phyloP scores from a whole-genome alignment of 2,888 invertebrate species.

The Seira ritae region DNA sequence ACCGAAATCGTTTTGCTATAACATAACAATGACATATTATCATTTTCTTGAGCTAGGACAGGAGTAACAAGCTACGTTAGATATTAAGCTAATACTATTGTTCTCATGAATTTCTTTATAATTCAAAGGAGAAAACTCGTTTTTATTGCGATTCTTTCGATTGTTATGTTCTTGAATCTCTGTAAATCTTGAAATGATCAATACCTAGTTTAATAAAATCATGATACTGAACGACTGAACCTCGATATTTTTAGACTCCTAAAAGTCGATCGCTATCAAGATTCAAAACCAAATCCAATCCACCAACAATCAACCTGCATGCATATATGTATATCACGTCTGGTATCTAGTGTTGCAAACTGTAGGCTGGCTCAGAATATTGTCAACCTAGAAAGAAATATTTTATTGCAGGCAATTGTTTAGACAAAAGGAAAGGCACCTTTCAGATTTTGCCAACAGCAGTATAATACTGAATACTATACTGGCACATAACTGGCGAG shows the following conservation, averaged over 20 bases:
- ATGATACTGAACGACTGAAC: neutral
- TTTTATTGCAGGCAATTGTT: neutral
- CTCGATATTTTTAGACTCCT: neutral
- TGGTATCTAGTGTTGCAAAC: too few relatives aligned
- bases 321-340: too few relatives aligned
- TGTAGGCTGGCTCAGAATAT: too few relatives aligned
- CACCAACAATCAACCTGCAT: neutral
- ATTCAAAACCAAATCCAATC: neutral
- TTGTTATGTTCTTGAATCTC: neutral
- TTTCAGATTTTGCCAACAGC: neutral
- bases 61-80: neutral
- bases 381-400: neutral
- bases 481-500: neutral
- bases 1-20: conserved; percentile 33
- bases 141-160: neutral
- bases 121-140: neutral
- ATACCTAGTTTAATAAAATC: conserved; percentile 11
- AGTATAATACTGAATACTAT: neutral
- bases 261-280: too few relatives aligned
- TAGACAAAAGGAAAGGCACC: neutral
- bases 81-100: neutral
- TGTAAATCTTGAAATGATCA: neutral
- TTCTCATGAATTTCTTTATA: neutral
- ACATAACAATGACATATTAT: conserved; percentile 7
- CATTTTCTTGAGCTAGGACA: neutral